Evolutionary conservation across 35 echinoderm and acorn worm species (phyloP).

Genomic region (Holothuria glaberrima): DNA sequence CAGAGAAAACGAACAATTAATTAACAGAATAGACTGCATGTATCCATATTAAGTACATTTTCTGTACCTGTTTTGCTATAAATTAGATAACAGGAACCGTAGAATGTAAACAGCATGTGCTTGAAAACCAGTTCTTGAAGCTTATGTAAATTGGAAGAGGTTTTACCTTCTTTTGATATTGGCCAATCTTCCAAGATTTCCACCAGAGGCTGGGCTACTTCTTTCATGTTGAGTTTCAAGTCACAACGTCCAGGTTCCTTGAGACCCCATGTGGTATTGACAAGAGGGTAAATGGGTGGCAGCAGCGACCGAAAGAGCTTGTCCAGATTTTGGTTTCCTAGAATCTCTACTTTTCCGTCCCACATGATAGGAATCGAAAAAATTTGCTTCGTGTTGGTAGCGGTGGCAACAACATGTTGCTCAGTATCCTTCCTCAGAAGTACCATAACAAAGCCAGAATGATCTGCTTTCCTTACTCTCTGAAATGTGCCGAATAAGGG

Average conservation of each 20-base stretch:
- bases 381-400: background rate
- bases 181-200: conserved; percentile 31
- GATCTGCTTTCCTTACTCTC: conserved; percentile 9
- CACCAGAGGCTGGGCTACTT: background rate
- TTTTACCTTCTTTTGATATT: conserved; percentile 36
- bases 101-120: too few species aligned
- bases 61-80: too few species aligned
- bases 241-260: conserved; percentile 19
- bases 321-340: background rate
- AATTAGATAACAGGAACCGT: too few species aligned
- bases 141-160: too few species aligned
- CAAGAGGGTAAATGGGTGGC: conserved; percentile 26
- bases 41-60: too few species aligned
- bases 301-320: background rate
- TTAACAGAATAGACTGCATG: too few species aligned
- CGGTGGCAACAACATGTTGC: conserved; percentile 37
- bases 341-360: background rate
- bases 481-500: background rate
- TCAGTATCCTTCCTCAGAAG: background rate
- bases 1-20: too few species aligned
- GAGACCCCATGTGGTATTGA: conserved; percentile 33
- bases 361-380: conserved; percentile 39
- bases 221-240: conserved; percentile 4
- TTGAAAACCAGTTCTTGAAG: too few species aligned
- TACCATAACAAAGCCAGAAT: background rate